Evolutionary conservation across 2,888 invertebrate species (phyloP), one percentile per base, ranked within the genome.

Genomic region (Cotesia congregata): DNA sequence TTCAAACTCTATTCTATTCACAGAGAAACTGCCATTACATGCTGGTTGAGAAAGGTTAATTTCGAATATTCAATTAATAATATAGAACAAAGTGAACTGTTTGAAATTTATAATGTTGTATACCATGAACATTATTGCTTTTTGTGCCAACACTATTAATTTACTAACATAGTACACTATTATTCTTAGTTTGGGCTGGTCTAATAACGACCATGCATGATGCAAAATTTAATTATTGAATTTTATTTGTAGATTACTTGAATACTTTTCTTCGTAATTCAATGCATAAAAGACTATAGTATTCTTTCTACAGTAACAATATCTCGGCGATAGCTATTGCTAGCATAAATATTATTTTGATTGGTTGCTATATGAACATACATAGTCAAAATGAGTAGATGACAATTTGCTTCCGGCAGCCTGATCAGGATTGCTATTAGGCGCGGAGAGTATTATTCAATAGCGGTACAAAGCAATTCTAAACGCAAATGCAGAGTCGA

Each of bases 31-130:
- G 7, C 71, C 69, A 77, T 74, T 74, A 74, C 70, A 50, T 65
- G 67, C 67, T 30, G 12, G 50, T 12, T 17, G 74, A 74, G 67
- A 6, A 67, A 67, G 70, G 50, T 77, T 79, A 77, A 78, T 79
- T 68, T 75, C 61, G 39, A 40, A 71, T 40, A 75, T 67, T 75
- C 69, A 67, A 78, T 80, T 78, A 80, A 77, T 77, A 75, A 38
- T 74, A 74, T 62, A 67, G 72, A 78, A 78, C 78, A 74, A 78
- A 72, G 69, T 68, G 41, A 77, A 65, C 73, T 62, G 68, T 78
- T 73, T 50, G 74, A 60, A 71, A 74, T 71, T 77, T 74, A 77
- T 77, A 20, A 65, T 40, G 70, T 67, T 77, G 70, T 69, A 77
- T 30, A n/a, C 7, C n/a, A 39, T 50, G 20, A 70, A 74, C 70